phyloP scores from a whole-genome alignment of 1,140 invertebrate genomes.

The Drosophila gunungcola region DNA sequence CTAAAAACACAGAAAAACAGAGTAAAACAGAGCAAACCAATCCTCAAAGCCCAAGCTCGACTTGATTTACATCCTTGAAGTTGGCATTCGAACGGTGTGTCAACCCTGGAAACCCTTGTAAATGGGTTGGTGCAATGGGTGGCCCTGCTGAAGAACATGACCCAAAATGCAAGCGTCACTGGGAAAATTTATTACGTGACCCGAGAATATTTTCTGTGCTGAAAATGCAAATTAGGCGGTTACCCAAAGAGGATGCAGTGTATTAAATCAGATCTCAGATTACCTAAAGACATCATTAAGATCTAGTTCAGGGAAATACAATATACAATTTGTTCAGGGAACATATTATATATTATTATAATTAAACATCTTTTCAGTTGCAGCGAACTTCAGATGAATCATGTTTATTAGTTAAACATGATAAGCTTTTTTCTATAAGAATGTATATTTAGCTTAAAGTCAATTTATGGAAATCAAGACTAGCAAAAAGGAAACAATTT shows the following conservation, averaged over 20 bases:
- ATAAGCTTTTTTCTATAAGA: neutral
- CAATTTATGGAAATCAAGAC: constrained; percentile 1
- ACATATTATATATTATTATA: too few relatives aligned
- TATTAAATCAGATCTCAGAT: neutral
- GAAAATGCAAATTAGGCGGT: constrained; percentile 1
- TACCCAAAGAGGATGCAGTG: constrained; percentile 1
- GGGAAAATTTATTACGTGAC: constrained; percentile 49
- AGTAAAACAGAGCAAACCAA: neutral
- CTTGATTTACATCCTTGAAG: constrained; percentile 46
- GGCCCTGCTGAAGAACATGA: constrained; percentile 35
- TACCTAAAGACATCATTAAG: neutral
- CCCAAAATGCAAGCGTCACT: constrained; percentile 45
- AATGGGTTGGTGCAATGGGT: neutral
- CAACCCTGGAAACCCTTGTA: constrained; percentile 21
- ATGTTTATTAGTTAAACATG: too few relatives aligned
- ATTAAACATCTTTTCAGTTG: too few relatives aligned
- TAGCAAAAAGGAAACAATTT: constrained; percentile 1
- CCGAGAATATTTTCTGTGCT: constrained; percentile 20
- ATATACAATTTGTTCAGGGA: too few relatives aligned
- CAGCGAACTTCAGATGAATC: too few relatives aligned
- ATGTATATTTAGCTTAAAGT: neutral
- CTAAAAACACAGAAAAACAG: neutral
- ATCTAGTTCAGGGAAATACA: neutral
- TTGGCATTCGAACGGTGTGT: constrained; percentile 44
- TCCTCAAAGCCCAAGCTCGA: constrained; percentile 1